Evolutionary conservation across 2,797 vertebrate genomes (phyloP).

Genomic region (Silurus lanzhouensis): DNA sequence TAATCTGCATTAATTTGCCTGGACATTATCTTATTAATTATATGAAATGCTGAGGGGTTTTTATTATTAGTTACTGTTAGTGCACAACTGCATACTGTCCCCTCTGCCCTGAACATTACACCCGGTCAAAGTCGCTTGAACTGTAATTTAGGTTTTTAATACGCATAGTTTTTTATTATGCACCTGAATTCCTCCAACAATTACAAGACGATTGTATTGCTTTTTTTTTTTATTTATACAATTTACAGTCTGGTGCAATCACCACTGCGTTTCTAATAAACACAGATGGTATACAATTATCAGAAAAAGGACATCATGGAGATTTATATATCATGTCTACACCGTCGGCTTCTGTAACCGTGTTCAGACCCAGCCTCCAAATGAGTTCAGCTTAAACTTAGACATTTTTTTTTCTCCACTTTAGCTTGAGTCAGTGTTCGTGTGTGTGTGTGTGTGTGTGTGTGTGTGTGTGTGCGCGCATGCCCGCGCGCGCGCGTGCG

Average conservation of each 20-base stretch:
- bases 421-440: not conserved
- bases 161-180: not conserved
- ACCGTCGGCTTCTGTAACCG: not conserved
- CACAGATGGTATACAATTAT: not conserved
- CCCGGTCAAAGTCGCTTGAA: not conserved
- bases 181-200: not conserved
- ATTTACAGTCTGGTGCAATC: not conserved
- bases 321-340: not conserved
- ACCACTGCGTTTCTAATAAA: not conserved
- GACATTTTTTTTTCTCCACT: not conserved
- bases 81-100: too few relatives aligned
- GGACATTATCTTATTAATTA: not conserved
- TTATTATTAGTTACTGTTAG: too few relatives aligned
- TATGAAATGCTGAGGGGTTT: too few relatives aligned
- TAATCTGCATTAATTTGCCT: not conserved
- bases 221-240: too few relatives aligned
- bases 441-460: slow-evolving; percentile 2
- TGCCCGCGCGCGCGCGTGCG: not conserved
- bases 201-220: not conserved
- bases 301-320: not conserved
- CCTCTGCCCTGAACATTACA: not conserved
- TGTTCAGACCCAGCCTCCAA: not conserved
- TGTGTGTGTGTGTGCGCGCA: not conserved
- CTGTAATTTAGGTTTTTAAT: not conserved
- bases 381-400: not conserved